These are phyloP conservation scores for Apamea monoglypha DNA, from an alignment of 2,888 invertebrate species.

Conservation along the genomic window DNA sequence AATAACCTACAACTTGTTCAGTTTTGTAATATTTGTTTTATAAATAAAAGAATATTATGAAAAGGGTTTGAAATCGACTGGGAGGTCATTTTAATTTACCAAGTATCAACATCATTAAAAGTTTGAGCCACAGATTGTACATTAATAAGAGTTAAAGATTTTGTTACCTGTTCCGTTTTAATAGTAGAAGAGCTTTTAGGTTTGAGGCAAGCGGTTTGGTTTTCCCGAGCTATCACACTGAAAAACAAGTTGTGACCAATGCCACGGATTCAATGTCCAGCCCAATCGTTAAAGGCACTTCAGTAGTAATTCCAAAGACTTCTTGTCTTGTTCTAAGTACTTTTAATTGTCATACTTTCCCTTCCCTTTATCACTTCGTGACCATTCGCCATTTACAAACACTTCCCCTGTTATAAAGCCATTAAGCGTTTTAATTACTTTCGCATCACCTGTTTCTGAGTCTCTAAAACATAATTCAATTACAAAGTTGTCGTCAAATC, in stretches of 20 bases:
- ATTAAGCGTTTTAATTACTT: constrained; percentile 41
- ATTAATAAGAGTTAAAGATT: background rate
- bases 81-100: background rate
- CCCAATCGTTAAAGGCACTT: background rate
- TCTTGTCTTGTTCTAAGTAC: background rate
- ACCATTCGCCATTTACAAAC: constrained; percentile 10
- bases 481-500: constrained; percentile 32
- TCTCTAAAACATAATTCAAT: constrained; percentile 30
- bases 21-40: background rate
- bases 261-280: background rate
- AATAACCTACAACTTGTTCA: no score
- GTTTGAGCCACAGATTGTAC: background rate
- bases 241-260: background rate
- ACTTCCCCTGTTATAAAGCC: constrained; percentile 16
- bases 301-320: background rate
- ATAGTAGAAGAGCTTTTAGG: background rate
- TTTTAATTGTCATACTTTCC: background rate
- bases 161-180: background rate
- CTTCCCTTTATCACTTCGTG: background rate
- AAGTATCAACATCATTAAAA: background rate
- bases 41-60: background rate
- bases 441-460: constrained; percentile 30
- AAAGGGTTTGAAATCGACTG: background rate
- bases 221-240: background rate
- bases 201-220: background rate